Conservation (phyloP, 2,797 vertebrate genomes). For the Tympanoctomys barrerae region DNA sequence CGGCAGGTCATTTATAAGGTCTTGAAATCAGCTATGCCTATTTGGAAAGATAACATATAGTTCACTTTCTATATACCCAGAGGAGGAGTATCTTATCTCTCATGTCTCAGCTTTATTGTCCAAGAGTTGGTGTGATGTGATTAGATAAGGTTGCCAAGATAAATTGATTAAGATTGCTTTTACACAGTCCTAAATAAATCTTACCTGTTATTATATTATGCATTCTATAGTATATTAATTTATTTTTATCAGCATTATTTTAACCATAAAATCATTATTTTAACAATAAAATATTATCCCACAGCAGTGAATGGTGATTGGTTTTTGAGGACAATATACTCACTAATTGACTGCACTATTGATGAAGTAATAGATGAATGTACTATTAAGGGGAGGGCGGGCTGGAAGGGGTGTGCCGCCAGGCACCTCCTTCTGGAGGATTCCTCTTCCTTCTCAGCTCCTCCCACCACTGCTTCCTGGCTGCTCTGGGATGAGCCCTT, state of each 20-base stretch:
- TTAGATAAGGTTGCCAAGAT: background rate
- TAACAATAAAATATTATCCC: background rate
- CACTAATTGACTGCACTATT: background rate
- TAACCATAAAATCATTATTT: background rate
- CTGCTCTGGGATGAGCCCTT: background rate
- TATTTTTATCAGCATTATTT: conserved; percentile 24
- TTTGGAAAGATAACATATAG: background rate
- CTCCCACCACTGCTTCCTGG: background rate
- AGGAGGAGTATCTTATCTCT: background rate
- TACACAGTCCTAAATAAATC: background rate
- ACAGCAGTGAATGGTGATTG: background rate
- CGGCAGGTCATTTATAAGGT: background rate
- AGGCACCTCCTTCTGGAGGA: background rate
- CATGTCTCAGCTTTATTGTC: background rate
- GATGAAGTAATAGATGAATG: background rate
- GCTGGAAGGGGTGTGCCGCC: background rate
- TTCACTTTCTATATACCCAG: background rate
- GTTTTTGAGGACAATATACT: background rate
- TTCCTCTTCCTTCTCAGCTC: background rate
- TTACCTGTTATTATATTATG: background rate
- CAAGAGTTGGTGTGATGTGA: background rate
- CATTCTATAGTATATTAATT: background rate
- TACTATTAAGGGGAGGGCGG: background rate
- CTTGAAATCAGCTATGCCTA: background rate
- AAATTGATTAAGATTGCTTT: background rate